A percentile compares a stretch with the other conserved stretches of the same genome.
Conservation (phyloP, 2,113 vertebrate species). For the Ptilonorhynchus violaceus region DNA sequence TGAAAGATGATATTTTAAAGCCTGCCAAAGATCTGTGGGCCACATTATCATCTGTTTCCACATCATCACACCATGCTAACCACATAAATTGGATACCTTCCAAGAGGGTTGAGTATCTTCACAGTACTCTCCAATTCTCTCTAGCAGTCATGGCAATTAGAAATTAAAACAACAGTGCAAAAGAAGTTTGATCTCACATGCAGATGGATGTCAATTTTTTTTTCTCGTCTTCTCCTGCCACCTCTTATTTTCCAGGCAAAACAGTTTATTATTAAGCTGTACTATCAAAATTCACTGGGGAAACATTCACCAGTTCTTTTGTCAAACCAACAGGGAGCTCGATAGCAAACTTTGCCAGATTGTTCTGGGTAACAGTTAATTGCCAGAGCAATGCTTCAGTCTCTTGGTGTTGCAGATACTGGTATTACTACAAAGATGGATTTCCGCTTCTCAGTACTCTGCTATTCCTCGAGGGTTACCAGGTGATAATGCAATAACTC, state of each 20-base stretch:
- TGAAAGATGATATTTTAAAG: slow-evolving; percentile 7
- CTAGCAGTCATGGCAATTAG: not conserved
- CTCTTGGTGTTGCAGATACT: not conserved
- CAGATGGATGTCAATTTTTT: not conserved
- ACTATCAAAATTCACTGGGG: not conserved
- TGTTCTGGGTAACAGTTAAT: not conserved
- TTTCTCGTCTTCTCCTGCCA: not conserved
- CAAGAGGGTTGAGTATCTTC: not conserved
- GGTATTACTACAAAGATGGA: not conserved
- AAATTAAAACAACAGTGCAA: not conserved
- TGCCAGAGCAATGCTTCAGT: not conserved
- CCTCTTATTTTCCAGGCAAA: not conserved
- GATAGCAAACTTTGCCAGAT: not conserved
- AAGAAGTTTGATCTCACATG: not conserved
- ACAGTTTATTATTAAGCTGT: not conserved
- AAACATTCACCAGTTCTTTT: not conserved
- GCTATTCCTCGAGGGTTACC: not conserved
- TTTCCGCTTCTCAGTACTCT: accelerated
- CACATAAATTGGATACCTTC: not conserved
- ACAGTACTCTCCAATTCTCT: not conserved
- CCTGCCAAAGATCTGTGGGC: not conserved
- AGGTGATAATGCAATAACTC: not conserved
- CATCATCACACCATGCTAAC: not conserved
- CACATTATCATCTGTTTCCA: slow-evolving; percentile 19
- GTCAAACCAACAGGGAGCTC: not conserved